These are phyloP conservation scores for Siniperca undulata DNA, from an alignment of 2,797 vertebrate species.

Conservation along the genomic window DNA sequence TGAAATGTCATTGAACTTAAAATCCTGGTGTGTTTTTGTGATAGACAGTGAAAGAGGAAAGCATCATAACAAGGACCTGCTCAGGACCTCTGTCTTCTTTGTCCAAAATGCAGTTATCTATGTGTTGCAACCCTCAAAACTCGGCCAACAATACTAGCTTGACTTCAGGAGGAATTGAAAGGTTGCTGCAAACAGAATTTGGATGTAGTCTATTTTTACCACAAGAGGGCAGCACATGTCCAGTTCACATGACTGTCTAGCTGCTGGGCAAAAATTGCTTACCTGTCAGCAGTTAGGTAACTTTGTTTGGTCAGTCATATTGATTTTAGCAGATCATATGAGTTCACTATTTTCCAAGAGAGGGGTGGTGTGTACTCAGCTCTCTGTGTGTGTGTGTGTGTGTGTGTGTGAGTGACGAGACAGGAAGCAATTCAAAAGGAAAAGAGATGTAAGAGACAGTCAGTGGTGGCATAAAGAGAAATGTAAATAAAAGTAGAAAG, in stretches of 20 bases:
- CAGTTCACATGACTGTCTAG: slow-evolving; percentile 5
- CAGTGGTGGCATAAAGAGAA: neutral
- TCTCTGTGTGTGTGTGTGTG: neutral
- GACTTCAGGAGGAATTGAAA: neutral
- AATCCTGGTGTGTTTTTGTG: neutral
- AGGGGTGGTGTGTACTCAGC: neutral
- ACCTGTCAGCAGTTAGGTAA: slow-evolving; percentile 32
- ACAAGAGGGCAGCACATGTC: slow-evolving; percentile 68
- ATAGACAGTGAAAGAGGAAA: neutral
- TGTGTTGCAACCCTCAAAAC: neutral
- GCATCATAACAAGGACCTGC: neutral
- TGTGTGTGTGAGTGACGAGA: neutral
- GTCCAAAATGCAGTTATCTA: neutral
- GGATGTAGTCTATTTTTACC: slow-evolving; percentile 31
- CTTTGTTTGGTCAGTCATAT: slow-evolving; percentile 32
- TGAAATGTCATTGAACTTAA: slow-evolving; percentile 16
- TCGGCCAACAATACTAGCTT: neutral
- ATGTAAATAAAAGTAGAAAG: slow-evolving; percentile 17
- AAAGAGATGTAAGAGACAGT: neutral
- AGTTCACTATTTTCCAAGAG: neutral
- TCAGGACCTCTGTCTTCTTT: neutral
- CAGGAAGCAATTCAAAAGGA: neutral
- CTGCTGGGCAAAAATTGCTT: neutral
- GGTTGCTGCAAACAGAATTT: neutral
- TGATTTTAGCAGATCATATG: slow-evolving; percentile 27